phyloP scores from a whole-genome alignment of 2,113 vertebrate species.

The Centrocercus urophasianus region DNA sequence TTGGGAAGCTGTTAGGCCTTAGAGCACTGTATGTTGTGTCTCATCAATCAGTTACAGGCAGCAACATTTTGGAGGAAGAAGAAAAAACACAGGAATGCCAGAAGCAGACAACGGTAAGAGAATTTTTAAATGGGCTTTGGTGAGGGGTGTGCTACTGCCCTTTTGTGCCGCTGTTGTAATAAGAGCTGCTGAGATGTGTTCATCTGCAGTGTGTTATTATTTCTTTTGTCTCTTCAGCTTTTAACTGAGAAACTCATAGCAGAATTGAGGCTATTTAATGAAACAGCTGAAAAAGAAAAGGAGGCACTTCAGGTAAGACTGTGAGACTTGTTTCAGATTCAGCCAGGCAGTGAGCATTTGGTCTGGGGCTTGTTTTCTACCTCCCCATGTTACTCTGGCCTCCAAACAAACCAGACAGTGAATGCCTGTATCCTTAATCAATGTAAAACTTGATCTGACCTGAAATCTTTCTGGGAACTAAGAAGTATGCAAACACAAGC shows the following conservation, averaged over 20 bases:
- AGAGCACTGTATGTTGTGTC: not conserved
- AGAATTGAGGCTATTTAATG: constrained; percentile 72
- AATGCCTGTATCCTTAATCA: not conserved
- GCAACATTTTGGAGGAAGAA: constrained; percentile 36
- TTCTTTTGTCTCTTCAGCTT: constrained; percentile 57
- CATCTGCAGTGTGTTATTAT: not conserved
- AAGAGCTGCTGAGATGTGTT: not conserved
- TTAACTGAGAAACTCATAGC: constrained; percentile 70
- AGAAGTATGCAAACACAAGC: too few relatives aligned
- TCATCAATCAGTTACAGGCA: constrained; percentile 62
- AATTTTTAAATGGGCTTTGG: not conserved
- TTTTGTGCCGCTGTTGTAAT: not conserved
- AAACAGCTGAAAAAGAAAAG: constrained; percentile 67
- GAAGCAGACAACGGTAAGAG: constrained; percentile 72
- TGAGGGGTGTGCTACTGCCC: not conserved
- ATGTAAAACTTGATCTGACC: accelerated
- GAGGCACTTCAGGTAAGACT: constrained; percentile 75
- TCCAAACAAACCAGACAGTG: accelerated
- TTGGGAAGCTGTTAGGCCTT: not conserved
- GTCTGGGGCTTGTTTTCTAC: not conserved
- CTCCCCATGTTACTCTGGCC: not conserved
- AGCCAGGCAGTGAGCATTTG: not conserved
- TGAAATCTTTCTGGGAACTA: not conserved
- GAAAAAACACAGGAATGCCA: not conserved
- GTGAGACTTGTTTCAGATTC: not conserved